Evolutionary conservation across 1,140 invertebrate genomes (phyloP).

Genomic region (Aphelenchoides avenae): DNA sequence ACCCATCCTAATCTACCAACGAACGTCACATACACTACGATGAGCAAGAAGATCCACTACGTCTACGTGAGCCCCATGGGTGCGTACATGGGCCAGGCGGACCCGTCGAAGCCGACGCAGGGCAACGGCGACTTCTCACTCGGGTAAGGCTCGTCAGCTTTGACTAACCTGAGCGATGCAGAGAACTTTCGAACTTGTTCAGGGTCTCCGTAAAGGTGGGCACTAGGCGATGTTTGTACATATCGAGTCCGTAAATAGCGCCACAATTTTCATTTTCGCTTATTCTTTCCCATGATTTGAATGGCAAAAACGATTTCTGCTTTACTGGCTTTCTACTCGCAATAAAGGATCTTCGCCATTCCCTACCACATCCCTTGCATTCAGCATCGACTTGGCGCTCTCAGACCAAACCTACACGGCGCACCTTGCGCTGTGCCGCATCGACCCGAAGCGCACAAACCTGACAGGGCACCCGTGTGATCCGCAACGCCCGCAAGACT

Average conservation of each 20-base stretch:
- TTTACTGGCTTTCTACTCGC: neutral
- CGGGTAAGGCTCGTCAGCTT: slow-evolving; percentile 5
- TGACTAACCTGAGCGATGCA: too few relatives aligned
- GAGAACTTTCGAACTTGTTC: too few relatives aligned
- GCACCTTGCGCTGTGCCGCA: slow-evolving; percentile 36
- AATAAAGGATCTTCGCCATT: neutral
- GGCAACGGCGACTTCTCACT: slow-evolving; percentile 34
- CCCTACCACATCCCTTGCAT: neutral
- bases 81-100: slow-evolving; percentile 12
- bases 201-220: too few relatives aligned
- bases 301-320: slow-evolving; percentile 6
- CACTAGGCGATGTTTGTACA: too few relatives aligned
- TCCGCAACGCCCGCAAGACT: slow-evolving; percentile 38
- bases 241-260: too few relatives aligned
- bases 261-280: too few relatives aligned
- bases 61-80: slow-evolving; percentile 16
- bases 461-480: slow-evolving; percentile 33
- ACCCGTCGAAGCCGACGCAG: slow-evolving; percentile 33
- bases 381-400: slow-evolving; percentile 29
- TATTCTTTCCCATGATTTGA: too few relatives aligned
- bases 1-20: neutral
- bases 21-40: neutral
- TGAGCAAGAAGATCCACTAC: slow-evolving; percentile 10
- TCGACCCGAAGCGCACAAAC: slow-evolving; percentile 5
- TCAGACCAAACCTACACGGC: slow-evolving; percentile 24